Evolutionary conservation across 2,797 vertebrate species (phyloP), one percentile per base, ranked within the genome.

Genomic region (Chelonia mydas): DNA sequence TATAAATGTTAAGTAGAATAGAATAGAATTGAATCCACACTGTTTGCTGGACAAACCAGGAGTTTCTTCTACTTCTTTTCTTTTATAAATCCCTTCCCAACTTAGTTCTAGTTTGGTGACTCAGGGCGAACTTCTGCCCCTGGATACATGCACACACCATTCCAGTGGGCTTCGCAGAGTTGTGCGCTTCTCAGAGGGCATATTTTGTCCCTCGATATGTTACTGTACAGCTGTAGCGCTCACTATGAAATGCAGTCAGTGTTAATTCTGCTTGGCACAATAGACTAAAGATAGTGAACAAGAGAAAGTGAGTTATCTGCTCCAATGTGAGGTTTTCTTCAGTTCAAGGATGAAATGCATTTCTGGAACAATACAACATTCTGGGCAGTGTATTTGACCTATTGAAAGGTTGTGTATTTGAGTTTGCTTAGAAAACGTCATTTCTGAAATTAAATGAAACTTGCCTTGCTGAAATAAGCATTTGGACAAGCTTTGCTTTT

Each of bases 401-500:
- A 93, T 96, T 95, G 93, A 97, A 93, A 97, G 92, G 88, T 79
- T 97, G 83, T 96, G 93, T 95, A 96, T 98, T 97, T 94, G 92
- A 97, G 89, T 95, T 96, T 95, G 95, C 95, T 90, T 86, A 84
- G 96, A 95, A 92, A 88, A 97, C 95, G 93, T 96, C 90, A 96
- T 97, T 94, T 97, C 95, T 96, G 92, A 97, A 97, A 97, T 96
- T 96, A 97, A 92, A 93, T 92, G 51, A 81, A 87, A 51, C 51
- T 68, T 97, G 95, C 95, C 94, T 97, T 97, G 54, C 93, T 96
- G 94, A 95, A 98, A 97, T 98, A 98, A 98, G 96, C 97, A 98
- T 98, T 96, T 96, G 96, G 96, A 96, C 97, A 97, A 97, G 96
- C 96, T 97, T 92, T 97, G 97, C 97, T 95, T 97, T 97, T 97